These are phyloP conservation scores for Oegoconia quadripuncta DNA, from an alignment of 2,888 invertebrate genomes.

Conservation along the genomic window DNA sequence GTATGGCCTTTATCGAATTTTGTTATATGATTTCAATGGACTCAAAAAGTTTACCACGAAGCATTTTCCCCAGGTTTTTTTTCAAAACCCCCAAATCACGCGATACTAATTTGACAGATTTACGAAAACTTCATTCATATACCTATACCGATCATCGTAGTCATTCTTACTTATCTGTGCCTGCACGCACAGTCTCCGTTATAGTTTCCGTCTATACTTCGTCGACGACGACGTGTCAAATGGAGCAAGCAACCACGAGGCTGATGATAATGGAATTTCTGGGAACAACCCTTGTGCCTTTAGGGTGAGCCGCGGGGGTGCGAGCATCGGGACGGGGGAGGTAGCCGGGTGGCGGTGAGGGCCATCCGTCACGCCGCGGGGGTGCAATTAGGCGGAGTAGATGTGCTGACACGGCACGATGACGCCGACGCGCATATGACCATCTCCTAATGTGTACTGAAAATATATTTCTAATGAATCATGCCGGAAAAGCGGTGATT, in stretches of 20 bases:
- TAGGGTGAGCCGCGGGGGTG: conserved; percentile 51
- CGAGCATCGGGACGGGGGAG: conserved; percentile 24
- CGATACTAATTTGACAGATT: too few relatives aligned
- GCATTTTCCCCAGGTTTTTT: too few relatives aligned
- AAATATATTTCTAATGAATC: conserved; percentile 11
- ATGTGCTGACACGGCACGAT: conserved; percentile 74
- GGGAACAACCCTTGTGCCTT: conserved; percentile 70
- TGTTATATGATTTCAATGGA: too few relatives aligned
- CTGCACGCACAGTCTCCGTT: not conserved
- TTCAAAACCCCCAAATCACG: too few relatives aligned
- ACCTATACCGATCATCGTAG: not conserved
- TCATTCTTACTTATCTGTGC: not conserved
- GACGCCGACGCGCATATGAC: conserved; percentile 37
- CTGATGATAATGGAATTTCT: conserved; percentile 72
- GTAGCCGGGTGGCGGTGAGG: conserved; percentile 29
- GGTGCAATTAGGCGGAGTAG: conserved; percentile 58
- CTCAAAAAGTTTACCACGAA: too few relatives aligned
- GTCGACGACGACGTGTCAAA: conserved; percentile 51
- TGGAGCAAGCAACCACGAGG: conserved; percentile 46
- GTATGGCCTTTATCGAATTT: too few relatives aligned
- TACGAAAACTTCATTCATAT: not conserved
- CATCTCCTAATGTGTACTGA: conserved; percentile 20
- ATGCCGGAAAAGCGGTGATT: too few relatives aligned
- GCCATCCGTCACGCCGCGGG: conserved; percentile 71
- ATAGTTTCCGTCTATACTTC: conserved; percentile 27